These are phyloP conservation scores for Xiphorhynchus erythropygius DNA, from an alignment of 2,797 vertebrate genomes.

Conservation along the genomic window DNA sequence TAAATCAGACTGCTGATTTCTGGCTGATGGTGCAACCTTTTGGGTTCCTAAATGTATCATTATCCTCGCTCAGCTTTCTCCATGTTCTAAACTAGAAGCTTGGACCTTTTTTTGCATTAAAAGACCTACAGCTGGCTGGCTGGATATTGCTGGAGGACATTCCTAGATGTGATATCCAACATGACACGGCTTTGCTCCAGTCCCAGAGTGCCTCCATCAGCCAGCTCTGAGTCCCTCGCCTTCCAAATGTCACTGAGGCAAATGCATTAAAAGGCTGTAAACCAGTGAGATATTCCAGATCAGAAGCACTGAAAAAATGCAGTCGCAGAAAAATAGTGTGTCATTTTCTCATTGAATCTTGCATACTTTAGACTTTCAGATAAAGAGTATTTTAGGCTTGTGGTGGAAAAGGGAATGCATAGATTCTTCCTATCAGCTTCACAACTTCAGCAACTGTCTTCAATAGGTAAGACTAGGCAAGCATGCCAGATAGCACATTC, in stretches of 20 bases:
- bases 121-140: background rate
- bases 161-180: background rate
- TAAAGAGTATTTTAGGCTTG: background rate
- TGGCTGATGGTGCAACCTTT: background rate
- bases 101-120: background rate
- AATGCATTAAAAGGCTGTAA: background rate
- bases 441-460: background rate
- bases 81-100: background rate
- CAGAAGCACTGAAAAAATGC: background rate
- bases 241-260: background rate
- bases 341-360: background rate
- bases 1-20: background rate
- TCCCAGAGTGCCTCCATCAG: background rate
- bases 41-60: background rate
- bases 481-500: background rate
- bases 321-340: background rate
- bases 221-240: background rate
- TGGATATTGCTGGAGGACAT: background rate
- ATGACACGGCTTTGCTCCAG: background rate
- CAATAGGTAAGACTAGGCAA: background rate
- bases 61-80: background rate
- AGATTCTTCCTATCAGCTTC: background rate
- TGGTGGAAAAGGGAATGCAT: background rate
- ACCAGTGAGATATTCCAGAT: no score
- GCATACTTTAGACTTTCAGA: background rate